These are phyloP conservation scores for Coregonus sp. DNA, from an alignment of 2,797 vertebrate genomes.

Conservation along the genomic window DNA sequence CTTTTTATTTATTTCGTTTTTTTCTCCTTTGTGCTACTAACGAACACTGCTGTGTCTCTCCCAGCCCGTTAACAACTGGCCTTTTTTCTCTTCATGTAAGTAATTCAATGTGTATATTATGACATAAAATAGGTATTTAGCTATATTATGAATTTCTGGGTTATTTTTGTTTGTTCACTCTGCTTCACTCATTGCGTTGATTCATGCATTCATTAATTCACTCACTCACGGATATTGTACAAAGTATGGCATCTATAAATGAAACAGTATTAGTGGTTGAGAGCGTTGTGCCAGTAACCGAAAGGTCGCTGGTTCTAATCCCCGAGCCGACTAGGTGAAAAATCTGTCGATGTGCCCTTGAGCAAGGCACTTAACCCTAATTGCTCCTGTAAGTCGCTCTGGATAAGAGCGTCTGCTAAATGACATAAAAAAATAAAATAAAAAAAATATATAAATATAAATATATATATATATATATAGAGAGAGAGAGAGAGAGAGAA, in stretches of 20 bases:
- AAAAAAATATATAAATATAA: conserved; percentile 45
- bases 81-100: conserved; percentile 85
- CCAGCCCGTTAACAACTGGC: conserved; percentile 81
- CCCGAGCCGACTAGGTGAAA: no score
- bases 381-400: no score
- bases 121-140: conserved; percentile 66
- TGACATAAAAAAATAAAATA: no score
- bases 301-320: no score
- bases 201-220: conserved; percentile 53
- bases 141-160: conserved; percentile 73
- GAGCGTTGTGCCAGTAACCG: no score
- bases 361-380: no score
- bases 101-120: conserved; percentile 99
- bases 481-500: conserved; percentile 33
- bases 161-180: conserved; percentile 51
- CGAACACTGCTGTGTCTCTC: conserved; percentile 85
- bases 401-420: no score
- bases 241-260: conserved; percentile 70
- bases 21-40: conserved; percentile 83
- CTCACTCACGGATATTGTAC: conserved; percentile 75
- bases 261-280: conserved; percentile 74
- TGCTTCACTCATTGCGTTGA: conserved; percentile 41
- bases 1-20: conserved; percentile 12
- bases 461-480: conserved; percentile 62
- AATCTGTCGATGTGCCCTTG: no score